A percentile compares a stretch with the other conserved stretches of the same genome.
Evolutionary conservation across 2,113 vertebrate genomes (phyloP).

Genomic region (Myocastor coypus): DNA sequence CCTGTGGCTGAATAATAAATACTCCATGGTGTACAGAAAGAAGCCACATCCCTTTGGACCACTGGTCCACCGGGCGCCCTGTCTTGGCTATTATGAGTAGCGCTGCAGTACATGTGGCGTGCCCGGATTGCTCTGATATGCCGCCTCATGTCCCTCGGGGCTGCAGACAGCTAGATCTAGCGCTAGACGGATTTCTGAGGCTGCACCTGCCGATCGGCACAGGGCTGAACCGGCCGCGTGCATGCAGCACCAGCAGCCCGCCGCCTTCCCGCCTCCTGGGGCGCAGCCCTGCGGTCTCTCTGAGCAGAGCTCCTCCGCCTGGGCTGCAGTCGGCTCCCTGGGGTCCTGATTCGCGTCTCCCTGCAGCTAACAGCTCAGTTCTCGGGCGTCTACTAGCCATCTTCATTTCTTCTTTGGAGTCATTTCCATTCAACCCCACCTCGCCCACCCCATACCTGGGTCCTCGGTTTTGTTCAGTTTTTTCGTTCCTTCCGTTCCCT

Average conservation of each 20-base stretch:
- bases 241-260: no score
- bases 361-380: no score
- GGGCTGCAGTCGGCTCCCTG: no score
- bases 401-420: not conserved
- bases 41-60: not conserved
- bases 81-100: not conserved
- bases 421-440: no score
- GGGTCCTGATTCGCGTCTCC: not conserved
- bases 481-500: not conserved
- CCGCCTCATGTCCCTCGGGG: not conserved
- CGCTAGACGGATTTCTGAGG: no score
- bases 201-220: no score
- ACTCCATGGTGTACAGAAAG: not conserved
- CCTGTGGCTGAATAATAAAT: not conserved
- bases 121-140: not conserved
- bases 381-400: not conserved
- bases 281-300: no score
- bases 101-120: not conserved
- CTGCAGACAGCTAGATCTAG: not conserved
- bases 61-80: not conserved
- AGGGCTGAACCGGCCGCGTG: not conserved
- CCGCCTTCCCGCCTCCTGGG: not conserved
- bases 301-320: not conserved
- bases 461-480: not conserved
- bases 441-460: no score